Evolutionary conservation across 2,797 vertebrate genomes (phyloP).

Genomic region (Sebastes vulpes): DNA sequence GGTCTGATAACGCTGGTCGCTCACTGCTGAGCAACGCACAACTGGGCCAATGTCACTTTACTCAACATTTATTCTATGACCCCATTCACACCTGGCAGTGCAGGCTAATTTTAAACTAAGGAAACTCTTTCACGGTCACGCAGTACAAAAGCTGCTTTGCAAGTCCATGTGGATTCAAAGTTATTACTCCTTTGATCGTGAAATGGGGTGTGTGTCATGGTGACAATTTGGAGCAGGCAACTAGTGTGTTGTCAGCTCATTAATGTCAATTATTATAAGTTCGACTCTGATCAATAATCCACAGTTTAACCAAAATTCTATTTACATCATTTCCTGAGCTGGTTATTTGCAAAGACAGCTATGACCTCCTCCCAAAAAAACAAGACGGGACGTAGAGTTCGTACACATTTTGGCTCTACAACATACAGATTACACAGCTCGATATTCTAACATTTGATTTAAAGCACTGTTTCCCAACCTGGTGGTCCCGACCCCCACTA

Average conservation of each 20-base stretch:
- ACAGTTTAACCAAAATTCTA: neutral
- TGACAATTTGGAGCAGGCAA: neutral
- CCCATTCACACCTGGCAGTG: neutral
- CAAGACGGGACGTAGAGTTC: fast-evolving
- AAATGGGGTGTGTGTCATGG: neutral
- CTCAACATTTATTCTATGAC: slow-evolving; percentile 4
- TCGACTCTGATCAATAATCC: neutral
- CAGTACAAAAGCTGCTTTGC: neutral
- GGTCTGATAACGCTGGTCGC: neutral
- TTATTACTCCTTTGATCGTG: neutral
- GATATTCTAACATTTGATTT: neutral
- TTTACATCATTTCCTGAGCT: neutral
- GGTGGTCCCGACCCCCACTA: too few species aligned
- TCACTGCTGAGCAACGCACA: neutral
- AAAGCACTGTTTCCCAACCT: neutral
- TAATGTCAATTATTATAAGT: neutral
- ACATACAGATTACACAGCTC: neutral
- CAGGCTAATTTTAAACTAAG: slow-evolving; percentile 8
- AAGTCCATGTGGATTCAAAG: neutral
- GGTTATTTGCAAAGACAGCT: neutral
- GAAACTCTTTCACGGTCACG: neutral
- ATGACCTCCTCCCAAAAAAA: neutral
- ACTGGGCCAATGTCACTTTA: slow-evolving; percentile 1
- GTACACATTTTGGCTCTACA: neutral
- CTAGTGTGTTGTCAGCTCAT: neutral